A percentile compares a stretch with the other conserved stretches of the same genome.
phyloP scores from a whole-genome alignment of 1,140 invertebrate genomes.

The Sarcophaga peregrina region DNA sequence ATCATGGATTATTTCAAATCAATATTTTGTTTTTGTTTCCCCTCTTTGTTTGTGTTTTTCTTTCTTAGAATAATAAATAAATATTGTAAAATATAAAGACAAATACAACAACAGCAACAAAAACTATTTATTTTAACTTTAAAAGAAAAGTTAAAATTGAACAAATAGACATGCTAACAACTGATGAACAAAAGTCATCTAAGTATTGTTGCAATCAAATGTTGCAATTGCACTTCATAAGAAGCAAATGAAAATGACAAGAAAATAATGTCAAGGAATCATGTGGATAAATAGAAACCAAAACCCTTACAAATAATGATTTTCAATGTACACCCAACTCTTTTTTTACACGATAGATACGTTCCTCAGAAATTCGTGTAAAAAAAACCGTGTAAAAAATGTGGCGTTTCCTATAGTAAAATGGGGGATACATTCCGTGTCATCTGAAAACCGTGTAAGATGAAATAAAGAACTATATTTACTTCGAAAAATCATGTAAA shows the following conservation, averaged over 20 bases:
- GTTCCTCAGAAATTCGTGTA: no score
- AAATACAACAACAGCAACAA: neutral
- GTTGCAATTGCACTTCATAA: neutral
- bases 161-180: neutral
- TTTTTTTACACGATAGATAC: no score
- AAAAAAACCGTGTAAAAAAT: no score
- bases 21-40: neutral
- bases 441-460: no score
- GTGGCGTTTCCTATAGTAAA: no score
- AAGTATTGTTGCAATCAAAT: conserved; percentile 27
- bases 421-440: no score
- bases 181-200: neutral
- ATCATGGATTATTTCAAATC: neutral
- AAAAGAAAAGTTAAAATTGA: neutral
- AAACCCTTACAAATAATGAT: neutral
- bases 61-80: neutral
- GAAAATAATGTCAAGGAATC: neutral
- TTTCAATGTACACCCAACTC: no score
- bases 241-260: neutral
- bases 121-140: conserved; percentile 18
- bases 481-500: no score
- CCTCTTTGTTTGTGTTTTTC: neutral
- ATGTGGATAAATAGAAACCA: neutral
- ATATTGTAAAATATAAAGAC: no score
- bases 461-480: no score